phyloP scores from a whole-genome alignment of 2,888 invertebrate genomes.

The Coelopa pilipes region DNA sequence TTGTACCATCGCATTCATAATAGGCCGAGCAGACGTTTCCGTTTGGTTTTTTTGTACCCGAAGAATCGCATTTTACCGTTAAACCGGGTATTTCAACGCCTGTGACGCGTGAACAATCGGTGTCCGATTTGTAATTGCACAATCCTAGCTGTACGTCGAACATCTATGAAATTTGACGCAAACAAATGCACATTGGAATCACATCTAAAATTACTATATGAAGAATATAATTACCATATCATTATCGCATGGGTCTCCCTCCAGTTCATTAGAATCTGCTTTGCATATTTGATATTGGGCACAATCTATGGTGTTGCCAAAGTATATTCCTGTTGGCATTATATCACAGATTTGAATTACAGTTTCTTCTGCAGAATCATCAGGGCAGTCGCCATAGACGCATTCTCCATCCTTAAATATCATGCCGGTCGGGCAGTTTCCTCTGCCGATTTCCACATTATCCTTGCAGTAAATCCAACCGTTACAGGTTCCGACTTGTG shows the following conservation, averaged over 20 bases:
- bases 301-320: slow-evolving; percentile 47
- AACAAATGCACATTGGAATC: background rate
- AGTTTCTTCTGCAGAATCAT: background rate
- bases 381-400: slow-evolving; percentile 43
- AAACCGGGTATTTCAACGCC: slow-evolving; percentile 15
- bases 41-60: slow-evolving; percentile 20
- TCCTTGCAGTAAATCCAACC: slow-evolving; percentile 47
- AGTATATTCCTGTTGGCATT: slow-evolving; percentile 43
- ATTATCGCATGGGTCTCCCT: too few relatives aligned
- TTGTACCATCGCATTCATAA: slow-evolving; percentile 38
- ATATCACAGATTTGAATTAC: slow-evolving; percentile 42
- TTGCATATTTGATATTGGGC: slow-evolving; percentile 31
- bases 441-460: slow-evolving; percentile 30
- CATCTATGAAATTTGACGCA: slow-evolving; percentile 22
- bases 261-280: too few relatives aligned
- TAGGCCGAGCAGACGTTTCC: slow-evolving; percentile 40
- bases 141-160: slow-evolving; percentile 40
- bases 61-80: background rate
- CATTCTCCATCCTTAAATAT: slow-evolving; percentile 42
- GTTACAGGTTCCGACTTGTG: slow-evolving; percentile 39
- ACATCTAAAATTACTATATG: too few relatives aligned
- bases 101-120: slow-evolving; percentile 44
- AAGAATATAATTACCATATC: slow-evolving; percentile 37
- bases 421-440: slow-evolving; percentile 40
- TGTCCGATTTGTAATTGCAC: slow-evolving; percentile 42